These are phyloP conservation scores for Orgyia antiqua DNA, from an alignment of 2,888 invertebrate species.

Conservation along the genomic window DNA sequence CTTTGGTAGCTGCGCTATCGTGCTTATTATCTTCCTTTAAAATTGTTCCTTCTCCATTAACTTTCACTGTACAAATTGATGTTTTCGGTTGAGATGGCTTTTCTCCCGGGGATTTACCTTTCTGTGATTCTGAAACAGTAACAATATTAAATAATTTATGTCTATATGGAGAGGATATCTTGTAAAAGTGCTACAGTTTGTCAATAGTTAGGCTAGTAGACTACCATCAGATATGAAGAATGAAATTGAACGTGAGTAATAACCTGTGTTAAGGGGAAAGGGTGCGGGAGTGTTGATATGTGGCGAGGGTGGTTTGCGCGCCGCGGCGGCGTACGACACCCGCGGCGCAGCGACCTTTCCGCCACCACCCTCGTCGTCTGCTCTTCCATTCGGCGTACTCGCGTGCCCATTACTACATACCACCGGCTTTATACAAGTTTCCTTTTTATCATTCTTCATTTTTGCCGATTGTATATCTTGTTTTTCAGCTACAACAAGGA, in stretches of 20 bases:
- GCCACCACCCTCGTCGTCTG: slow-evolving; percentile 66
- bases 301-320: slow-evolving; percentile 63
- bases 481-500: slow-evolving; percentile 57
- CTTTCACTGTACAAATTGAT: slow-evolving; percentile 39
- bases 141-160: background rate
- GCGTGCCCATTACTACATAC: slow-evolving; percentile 64
- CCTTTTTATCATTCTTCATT: slow-evolving; percentile 69
- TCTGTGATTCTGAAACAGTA: slow-evolving; percentile 51
- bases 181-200: background rate
- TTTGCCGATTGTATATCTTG: slow-evolving; percentile 54
- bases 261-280: slow-evolving; percentile 59
- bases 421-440: slow-evolving; percentile 43
- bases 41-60: slow-evolving; percentile 55
- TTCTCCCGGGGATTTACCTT: slow-evolving; percentile 48
- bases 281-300: slow-evolving; percentile 50
- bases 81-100: slow-evolving; percentile 48
- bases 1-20: slow-evolving; percentile 66
- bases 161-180: too few relatives aligned
- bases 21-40: slow-evolving; percentile 46
- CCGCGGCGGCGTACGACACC: slow-evolving; percentile 68
- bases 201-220: slow-evolving; percentile 6
- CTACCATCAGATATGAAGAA: slow-evolving; percentile 11
- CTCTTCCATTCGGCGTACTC: slow-evolving; percentile 64
- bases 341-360: slow-evolving; percentile 42
- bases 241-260: slow-evolving; percentile 18